Base-by-base conservation (phyloP, 2,113 vertebrate species). In the Xenopus borealis region DNA sequence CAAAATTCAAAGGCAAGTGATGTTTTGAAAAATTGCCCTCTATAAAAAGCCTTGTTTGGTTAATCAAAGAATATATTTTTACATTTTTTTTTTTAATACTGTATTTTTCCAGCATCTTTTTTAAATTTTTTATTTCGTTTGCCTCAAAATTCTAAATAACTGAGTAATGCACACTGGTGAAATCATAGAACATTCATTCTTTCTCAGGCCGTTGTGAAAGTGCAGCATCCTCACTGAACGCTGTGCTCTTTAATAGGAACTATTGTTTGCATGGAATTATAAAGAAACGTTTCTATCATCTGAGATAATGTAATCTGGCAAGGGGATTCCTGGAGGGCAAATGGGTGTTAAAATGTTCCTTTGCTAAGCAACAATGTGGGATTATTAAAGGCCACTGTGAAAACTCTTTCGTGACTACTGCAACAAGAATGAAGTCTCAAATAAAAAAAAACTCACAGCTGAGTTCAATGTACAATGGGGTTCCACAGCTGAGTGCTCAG, bases 361-460 rank as follows among this genome's bases (percentile, higher is more conserved):
- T 64, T 69, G 59, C 73, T 55, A n/a, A 76, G 66, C 66, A 75
- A 75, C 72, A 68, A 69, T 69, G 66, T 75, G 66, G 57, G 65
- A 76, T 76, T 62, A 76, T 69, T 63, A 62, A 74, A 74, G 73
- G 58, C 62, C 66, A 62, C 16, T 12, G 12, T 66, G 33, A 14
- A 46, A 66, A 46, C 33, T 16, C 8, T 67, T n/a, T 66, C 63
- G 19, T 47, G 46, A 50, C 65, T 18, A 18, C 18, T 67, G 44
- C 18, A 67, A 27, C 58, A 61, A 61, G 58, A 61, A 20, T 20
- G n/a, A 23, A 50, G 45, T 50, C 18, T 55, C 14, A 13, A 3
- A 9, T 50, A 16, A 50, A 16, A 50, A 50, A 50, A 50, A 40
- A 6, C 33, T 4, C 33, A 40, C 5, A 40, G 33, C 33, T 40